Conservation (phyloP, 2,888 invertebrate genomes). For the Morpho deidamia region DNA sequence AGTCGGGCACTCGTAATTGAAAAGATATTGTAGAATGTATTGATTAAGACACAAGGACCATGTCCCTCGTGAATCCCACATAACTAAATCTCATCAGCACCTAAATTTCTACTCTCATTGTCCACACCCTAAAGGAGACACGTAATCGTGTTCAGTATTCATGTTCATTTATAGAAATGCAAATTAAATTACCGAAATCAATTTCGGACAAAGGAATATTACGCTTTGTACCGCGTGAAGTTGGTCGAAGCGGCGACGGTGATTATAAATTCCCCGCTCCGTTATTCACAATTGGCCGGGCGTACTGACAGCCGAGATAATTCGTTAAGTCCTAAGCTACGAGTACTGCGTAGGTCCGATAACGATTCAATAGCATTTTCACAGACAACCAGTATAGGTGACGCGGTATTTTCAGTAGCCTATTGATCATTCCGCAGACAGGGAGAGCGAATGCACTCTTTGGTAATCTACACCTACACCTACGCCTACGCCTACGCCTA, state of each 20-base stretch:
- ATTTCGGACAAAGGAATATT: constrained; percentile 19
- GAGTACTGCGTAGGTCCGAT: constrained; percentile 64
- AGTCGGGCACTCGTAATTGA: too few species aligned
- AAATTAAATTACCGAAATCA: constrained; percentile 19
- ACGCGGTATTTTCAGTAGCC: neutral
- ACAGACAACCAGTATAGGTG: constrained; percentile 37
- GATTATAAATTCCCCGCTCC: constrained; percentile 23
- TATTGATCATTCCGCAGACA: neutral
- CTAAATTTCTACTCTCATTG: too few species aligned
- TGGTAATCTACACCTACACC: too few species aligned
- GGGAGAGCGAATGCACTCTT: too few species aligned
- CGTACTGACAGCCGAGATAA: constrained; percentile 51
- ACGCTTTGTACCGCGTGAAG: constrained; percentile 15
- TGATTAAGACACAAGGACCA: too few species aligned
- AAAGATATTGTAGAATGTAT: too few species aligned
- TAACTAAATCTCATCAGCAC: too few species aligned
- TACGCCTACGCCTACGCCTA: too few species aligned
- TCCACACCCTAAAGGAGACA: neutral
- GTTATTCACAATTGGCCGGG: constrained; percentile 52
- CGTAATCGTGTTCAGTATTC: constrained; percentile 6
- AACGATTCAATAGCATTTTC: constrained; percentile 57
- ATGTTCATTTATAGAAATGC: constrained; percentile 11
- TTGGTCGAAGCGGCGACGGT: constrained; percentile 18
- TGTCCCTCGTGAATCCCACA: too few species aligned
- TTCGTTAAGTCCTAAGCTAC: constrained; percentile 68